These are phyloP conservation scores for Porites lutea DNA, from an alignment of 64 coral and sea anemone species.

Conservation along the genomic window DNA sequence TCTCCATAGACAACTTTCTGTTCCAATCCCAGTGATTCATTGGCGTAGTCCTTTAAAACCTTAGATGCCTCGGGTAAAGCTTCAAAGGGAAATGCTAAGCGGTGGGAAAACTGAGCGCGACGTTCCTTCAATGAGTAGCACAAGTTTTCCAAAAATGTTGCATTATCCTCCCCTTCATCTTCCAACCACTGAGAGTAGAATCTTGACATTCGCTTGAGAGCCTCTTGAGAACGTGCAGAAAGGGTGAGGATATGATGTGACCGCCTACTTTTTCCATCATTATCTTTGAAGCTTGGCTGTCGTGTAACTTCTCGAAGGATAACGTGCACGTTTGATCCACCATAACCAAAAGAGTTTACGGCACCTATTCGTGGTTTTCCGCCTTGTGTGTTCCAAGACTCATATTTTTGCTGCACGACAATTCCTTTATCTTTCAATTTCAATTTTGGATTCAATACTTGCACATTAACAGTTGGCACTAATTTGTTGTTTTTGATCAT, in stretches of 20 bases:
- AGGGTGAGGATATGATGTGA: conserved; percentile 25
- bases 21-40: conserved; percentile 26
- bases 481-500: conserved; percentile 70
- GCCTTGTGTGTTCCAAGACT: conserved; percentile 31
- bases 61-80: conserved; percentile 25
- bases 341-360: conserved; percentile 70
- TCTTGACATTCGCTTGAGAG: conserved; percentile 33
- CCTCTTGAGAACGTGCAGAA: conserved; percentile 25
- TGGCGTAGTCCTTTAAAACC: neutral
- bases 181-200: conserved; percentile 16
- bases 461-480: conserved; percentile 82
- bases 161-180: neutral
- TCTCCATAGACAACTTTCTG: conserved; percentile 10
- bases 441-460: conserved; percentile 72
- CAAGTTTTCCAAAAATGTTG: neutral
- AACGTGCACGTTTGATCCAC: conserved; percentile 63
- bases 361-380: conserved; percentile 68
- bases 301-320: conserved; percentile 55
- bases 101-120: conserved; percentile 29
- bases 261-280: neutral
- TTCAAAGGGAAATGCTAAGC: conserved; percentile 41
- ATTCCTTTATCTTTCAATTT: conserved; percentile 60
- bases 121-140: conserved; percentile 65
- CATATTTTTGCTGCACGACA: conserved; percentile 32
- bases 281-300: neutral